Conservation (phyloP, 1,140 invertebrate genomes). For the Forficula auricularia region DNA sequence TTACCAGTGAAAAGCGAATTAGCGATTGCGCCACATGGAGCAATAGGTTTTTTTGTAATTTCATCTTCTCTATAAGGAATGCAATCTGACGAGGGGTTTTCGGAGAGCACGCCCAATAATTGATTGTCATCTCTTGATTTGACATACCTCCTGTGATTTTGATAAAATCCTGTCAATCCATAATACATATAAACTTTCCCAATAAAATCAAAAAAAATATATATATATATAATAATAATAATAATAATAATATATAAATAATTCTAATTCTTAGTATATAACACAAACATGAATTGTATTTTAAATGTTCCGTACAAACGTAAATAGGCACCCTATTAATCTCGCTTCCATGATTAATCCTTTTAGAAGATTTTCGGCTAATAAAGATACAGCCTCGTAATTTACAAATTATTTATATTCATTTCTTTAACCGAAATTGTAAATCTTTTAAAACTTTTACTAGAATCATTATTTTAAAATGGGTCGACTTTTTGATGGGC, state of each 20-base stretch:
- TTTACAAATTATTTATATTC: no score
- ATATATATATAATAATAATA: not conserved
- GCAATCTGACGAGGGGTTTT: conserved; percentile 51
- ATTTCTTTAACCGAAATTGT: no score
- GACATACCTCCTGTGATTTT: conserved; percentile 96
- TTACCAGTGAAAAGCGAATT: conserved; percentile 94
- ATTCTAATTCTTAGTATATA: not conserved
- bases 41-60: conserved; percentile 37
- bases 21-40: conserved; percentile 97
- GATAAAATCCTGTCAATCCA: conserved; percentile 92
- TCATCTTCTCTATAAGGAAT: conserved; percentile 40
- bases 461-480: no score
- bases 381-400: no score
- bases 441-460: no score
- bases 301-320: no score
- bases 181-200: conserved; percentile 95
- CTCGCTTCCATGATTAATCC: no score
- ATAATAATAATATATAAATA: not conserved
- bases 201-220: conserved; percentile 22
- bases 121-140: conserved; percentile 94
- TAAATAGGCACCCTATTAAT: no score
- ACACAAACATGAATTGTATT: no score
- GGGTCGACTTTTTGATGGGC: no score
- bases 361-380: no score
- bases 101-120: conserved; percentile 55